phyloP scores from a whole-genome alignment of 2,888 invertebrate genomes.

The Paralinhomoeus sp. region DNA sequence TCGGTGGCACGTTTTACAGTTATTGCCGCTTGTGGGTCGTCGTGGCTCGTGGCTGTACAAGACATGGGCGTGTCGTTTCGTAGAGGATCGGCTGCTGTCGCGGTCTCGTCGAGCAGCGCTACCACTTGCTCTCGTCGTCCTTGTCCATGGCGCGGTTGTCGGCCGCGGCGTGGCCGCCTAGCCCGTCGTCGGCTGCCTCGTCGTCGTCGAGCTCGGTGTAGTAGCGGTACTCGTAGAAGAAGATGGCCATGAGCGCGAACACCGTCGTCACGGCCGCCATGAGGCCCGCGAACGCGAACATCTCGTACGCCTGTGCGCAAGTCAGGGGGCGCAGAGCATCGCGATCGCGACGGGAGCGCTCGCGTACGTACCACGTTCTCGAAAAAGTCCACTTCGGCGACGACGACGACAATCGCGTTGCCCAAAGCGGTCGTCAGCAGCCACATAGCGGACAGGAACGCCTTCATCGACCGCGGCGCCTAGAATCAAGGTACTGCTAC shows the following conservation, averaged over 20 bases:
- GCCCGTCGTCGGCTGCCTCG: too few relatives aligned
- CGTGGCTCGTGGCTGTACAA: too few relatives aligned
- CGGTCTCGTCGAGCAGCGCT: too few relatives aligned
- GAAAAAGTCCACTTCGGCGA: constrained; percentile 25
- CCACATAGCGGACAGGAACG: constrained; percentile 73
- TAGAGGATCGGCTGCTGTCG: too few relatives aligned
- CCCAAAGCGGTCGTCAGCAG: constrained; percentile 74
- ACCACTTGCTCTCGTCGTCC: too few relatives aligned
- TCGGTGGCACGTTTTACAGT: too few relatives aligned
- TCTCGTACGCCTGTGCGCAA: constrained; percentile 53
- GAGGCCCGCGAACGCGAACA: constrained; percentile 59
- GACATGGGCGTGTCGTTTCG: too few relatives aligned
- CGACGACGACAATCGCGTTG: constrained; percentile 70
- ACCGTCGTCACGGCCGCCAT: constrained; percentile 60
- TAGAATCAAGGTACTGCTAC: constrained; percentile 8
- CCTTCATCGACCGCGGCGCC: constrained; percentile 79
- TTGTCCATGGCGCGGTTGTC: background rate
- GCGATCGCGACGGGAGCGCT: too few relatives aligned
- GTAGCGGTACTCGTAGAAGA: constrained; percentile 38
- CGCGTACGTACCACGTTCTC: constrained; percentile 1
- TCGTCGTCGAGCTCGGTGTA: constrained; percentile 13
- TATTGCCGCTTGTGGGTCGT: too few relatives aligned
- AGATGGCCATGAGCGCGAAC: constrained; percentile 54
- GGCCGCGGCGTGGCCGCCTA: too few relatives aligned
- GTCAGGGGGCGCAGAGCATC: too few relatives aligned